These are phyloP conservation scores for Molanna angustata DNA, from an alignment of 2,888 invertebrate species.

Conservation along the genomic window DNA sequence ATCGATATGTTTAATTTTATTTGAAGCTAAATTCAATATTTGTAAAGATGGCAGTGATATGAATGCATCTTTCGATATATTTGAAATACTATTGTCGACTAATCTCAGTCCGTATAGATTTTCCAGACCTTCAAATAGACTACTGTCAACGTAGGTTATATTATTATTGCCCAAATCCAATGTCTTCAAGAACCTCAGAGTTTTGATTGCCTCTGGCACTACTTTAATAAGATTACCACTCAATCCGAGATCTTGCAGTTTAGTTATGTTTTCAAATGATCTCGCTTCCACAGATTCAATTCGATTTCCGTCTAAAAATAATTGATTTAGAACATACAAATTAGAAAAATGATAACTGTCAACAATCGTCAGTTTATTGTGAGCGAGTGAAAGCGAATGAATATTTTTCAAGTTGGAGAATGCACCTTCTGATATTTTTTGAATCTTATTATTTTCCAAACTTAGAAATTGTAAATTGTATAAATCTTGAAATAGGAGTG, in stretches of 20 bases:
- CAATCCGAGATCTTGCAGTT: slow-evolving; percentile 72
- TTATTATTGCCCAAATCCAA: slow-evolving; percentile 81
- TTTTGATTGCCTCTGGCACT: slow-evolving; percentile 68
- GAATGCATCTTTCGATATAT: slow-evolving; percentile 73
- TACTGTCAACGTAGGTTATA: slow-evolving; percentile 67
- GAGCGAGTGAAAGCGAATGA: slow-evolving; percentile 70
- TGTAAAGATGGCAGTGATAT: slow-evolving; percentile 67
- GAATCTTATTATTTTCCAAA: slow-evolving; percentile 69
- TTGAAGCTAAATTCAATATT: slow-evolving; percentile 77
- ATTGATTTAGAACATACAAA: slow-evolving; percentile 68
- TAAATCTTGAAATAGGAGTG: slow-evolving; percentile 69
- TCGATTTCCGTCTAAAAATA: slow-evolving; percentile 72
- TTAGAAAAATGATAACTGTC: slow-evolving; percentile 71
- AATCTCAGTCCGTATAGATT: slow-evolving; percentile 73
- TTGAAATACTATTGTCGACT: slow-evolving; percentile 76
- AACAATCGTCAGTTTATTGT: slow-evolving; percentile 67
- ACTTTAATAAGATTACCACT: slow-evolving; percentile 70
- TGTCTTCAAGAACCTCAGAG: slow-evolving; percentile 67
- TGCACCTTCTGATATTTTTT: slow-evolving; percentile 67
- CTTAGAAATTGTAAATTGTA: slow-evolving; percentile 73
- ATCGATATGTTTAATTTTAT: slow-evolving; percentile 73
- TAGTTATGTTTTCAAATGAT: slow-evolving; percentile 74
- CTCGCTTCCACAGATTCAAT: slow-evolving; percentile 66
- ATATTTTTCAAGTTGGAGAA: slow-evolving; percentile 74
- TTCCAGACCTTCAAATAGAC: slow-evolving; percentile 70